Evolutionary conservation across 1,140 invertebrate genomes (phyloP), one percentile per base, ranked within the genome.

Genomic region (Euura saliciscinereae): DNA sequence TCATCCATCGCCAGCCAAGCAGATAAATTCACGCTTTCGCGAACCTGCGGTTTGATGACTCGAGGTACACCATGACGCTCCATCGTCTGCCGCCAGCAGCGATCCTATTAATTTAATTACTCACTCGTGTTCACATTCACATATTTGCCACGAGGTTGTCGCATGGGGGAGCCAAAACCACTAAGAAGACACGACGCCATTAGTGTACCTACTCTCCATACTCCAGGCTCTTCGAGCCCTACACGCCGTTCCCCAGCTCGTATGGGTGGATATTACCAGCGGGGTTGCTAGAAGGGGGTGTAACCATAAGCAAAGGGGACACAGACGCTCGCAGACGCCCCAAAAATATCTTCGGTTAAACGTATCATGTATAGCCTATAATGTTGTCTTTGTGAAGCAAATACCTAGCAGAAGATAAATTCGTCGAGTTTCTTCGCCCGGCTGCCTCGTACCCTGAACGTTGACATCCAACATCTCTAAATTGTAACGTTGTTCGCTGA

Each of bases 101-200:
- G 8, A 59, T 59, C 51, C 51, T 59, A 59, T 59, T 59, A 59
- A 59, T 59, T 59, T 59, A 59, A 59, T 59, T 59, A 59, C 51
- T 59, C 51, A 59, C 51, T 59, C 51, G 51, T 59, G 51, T 59
- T 59, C 51, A n/a, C 5, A 59, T 59, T 59, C 51, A 59, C 51
- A 59, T 59, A 59, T 59, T 59, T 59, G 13, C 51, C 51, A n/a
- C 13, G 10, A 59, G 10, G 13, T 8, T 8, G 51, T 5, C 8
- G 51, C 5, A n/a, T 11, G 51, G 28, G 28, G 28, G 28, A 28
- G 28, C 13, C 10, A n/a, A 59, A 59, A 59, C 51, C 51, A 59
- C 51, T n/a, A 59, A 59, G 51, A 59, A 59, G 13, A 59, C 51
- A 59, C 51, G 51, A 59, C 51, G 6, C 13, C 51, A 59, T 59